phyloP scores from a whole-genome alignment of 1,140 invertebrate genomes.

The Himalopsyche phryganea region DNA sequence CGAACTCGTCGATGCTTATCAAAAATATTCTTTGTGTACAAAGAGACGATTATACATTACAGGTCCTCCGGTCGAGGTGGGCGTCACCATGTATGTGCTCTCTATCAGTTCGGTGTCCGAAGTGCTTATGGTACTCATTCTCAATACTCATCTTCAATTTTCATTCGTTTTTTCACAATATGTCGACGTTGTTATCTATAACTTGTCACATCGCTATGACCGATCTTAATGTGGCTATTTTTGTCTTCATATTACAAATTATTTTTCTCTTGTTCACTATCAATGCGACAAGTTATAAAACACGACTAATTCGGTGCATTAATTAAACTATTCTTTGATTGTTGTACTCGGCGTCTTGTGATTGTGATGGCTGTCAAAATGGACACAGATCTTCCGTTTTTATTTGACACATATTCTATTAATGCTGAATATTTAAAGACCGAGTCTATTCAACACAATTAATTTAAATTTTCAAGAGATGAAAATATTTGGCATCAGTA shows the following conservation, averaged over 20 bases:
- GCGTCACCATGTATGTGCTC: slow-evolving; percentile 96
- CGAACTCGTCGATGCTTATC: neutral
- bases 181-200: slow-evolving; percentile 4
- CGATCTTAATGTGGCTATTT: neutral
- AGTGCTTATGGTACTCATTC: slow-evolving; percentile 89
- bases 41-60: slow-evolving; percentile 59
- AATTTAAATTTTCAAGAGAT: neutral
- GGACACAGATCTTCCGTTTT: slow-evolving; percentile 14
- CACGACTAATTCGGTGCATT: no score
- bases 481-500: slow-evolving; percentile 14
- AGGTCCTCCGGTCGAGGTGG: slow-evolving; percentile 93
- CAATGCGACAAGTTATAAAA: slow-evolving; percentile 4
- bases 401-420: slow-evolving; percentile 17
- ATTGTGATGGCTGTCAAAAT: slow-evolving; percentile 31
- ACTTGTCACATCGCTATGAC: slow-evolving; percentile 6
- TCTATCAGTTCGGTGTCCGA: slow-evolving; percentile 98
- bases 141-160: slow-evolving; percentile 33
- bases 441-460: neutral
- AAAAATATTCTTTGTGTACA: slow-evolving; percentile 17
- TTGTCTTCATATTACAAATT: no score
- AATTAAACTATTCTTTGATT: slow-evolving; percentile 20
- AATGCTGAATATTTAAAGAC: slow-evolving; percentile 6
- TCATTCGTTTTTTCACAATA: slow-evolving; percentile 13
- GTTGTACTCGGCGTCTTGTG: slow-evolving; percentile 32
- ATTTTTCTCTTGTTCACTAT: no score